Evolutionary conservation across 1,140 invertebrate species (phyloP).

Genomic region (Saccostrea echinata): DNA sequence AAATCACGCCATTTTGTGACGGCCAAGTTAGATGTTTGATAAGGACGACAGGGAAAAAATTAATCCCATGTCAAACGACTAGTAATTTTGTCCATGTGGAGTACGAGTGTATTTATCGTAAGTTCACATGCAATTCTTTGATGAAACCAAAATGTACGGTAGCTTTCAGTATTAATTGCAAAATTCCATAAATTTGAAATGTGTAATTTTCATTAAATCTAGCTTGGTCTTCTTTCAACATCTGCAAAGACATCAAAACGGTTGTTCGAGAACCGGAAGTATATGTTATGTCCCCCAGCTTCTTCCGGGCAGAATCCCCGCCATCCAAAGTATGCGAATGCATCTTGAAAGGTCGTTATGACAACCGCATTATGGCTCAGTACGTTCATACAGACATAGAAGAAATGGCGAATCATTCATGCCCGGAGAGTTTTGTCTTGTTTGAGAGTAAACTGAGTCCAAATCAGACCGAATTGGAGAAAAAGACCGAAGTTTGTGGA

Average conservation of each 20-base stretch:
- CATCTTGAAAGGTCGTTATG: conserved; percentile 33
- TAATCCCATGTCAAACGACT: conserved; percentile 23
- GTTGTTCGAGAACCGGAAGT: conserved; percentile 19
- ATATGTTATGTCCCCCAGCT: conserved; percentile 40
- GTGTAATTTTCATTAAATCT: background rate
- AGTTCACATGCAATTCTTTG: conserved; percentile 6
- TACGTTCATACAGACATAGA: conserved; percentile 41
- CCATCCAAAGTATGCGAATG: conserved; percentile 36
- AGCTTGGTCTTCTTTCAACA: conserved; percentile 46
- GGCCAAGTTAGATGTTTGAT: conserved; percentile 30
- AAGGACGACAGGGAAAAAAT: background rate
- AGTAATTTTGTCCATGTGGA: conserved; percentile 54
- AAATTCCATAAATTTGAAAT: background rate
- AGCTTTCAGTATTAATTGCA: background rate
- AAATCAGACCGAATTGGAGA: conserved; percentile 38
- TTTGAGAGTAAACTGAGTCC: conserved; percentile 41
- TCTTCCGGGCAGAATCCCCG: background rate
- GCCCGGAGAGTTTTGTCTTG: conserved; percentile 1
- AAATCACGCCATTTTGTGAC: conserved; percentile 44
- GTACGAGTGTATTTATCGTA: conserved; percentile 50
- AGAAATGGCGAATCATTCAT: background rate
- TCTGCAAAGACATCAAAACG: conserved; percentile 44
- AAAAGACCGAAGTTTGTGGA: conserved; percentile 39
- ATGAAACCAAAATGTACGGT: background rate
- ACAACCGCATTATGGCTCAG: conserved; percentile 36